Evolutionary conservation across 2,888 invertebrate species (phyloP).

Genomic region (Cosmia pyralina): DNA sequence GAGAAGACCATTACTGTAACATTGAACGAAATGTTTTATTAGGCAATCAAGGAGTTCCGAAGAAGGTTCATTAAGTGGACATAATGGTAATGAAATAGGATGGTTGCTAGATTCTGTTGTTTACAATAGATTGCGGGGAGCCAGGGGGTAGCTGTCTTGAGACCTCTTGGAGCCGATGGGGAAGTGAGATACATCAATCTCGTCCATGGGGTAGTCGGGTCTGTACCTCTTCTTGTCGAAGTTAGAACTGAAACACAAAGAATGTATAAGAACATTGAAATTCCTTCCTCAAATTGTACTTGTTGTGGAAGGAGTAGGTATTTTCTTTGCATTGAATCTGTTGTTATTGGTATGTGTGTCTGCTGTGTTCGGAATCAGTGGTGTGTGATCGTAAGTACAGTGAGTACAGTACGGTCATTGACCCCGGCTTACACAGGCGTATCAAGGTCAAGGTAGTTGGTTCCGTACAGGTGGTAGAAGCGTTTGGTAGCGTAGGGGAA

Average conservation of each 20-base stretch:
- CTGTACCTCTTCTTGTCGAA: constrained; percentile 82
- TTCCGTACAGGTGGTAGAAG: constrained; percentile 90
- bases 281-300: not conserved
- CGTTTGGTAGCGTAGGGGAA: constrained; percentile 86
- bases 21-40: constrained; percentile 51
- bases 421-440: constrained; percentile 76
- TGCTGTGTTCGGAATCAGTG: constrained; percentile 18
- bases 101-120: constrained; percentile 43
- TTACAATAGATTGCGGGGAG: constrained; percentile 61
- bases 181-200: constrained; percentile 86
- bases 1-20: constrained; percentile 51
- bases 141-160: constrained; percentile 63
- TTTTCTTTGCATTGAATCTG: constrained; percentile 1
- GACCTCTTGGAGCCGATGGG: constrained; percentile 86
- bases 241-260: constrained; percentile 68
- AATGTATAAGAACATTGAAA: constrained; percentile 24
- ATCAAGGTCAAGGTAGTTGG: constrained; percentile 82
- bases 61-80: constrained; percentile 34
- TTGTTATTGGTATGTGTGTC: not conserved
- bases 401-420: constrained; percentile 29
- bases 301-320: not conserved
- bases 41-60: constrained; percentile 49
- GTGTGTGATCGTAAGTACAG: constrained; percentile 22
- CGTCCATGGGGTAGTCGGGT: constrained; percentile 86
- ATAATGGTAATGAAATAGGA: constrained; percentile 44